Evolutionary conservation across 2,888 invertebrate genomes (phyloP), one percentile per base, ranked within the genome.

Genomic region (Orthosia cruda): DNA sequence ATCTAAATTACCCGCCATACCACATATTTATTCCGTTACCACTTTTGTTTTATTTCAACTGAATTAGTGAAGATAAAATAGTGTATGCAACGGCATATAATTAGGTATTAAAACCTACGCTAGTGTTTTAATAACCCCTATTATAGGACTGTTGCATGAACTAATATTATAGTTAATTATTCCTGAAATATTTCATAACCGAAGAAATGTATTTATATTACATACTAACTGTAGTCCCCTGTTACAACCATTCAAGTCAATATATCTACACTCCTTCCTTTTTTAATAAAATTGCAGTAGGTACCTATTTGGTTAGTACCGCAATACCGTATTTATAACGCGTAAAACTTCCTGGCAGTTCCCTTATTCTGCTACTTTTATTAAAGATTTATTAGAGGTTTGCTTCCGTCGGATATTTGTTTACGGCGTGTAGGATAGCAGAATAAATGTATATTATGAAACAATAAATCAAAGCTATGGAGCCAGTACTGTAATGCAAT

Each of bases 311-410:
- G 50, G 23, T 64, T 64, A n/a, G 26, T 49, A 84, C 75, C n/a
- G n/a, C n/a, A n/a, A n/a, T n/a, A n/a, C n/a, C 70, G 76, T 83
- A 86, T 88, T 82, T 83, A 87, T 84, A 79, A 84, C 73, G 74
- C 81, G 82, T 84, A 75, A 83, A 86, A 87, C 83, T 85, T 83
- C 72, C 76, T 77, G 81, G 82, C 77, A 84, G 79, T 82, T 84
- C 78, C 87, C 88, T 87, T 85, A 81, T 83, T 84, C 74, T 64
- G 65, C 82, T 81, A 79, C 72, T 86, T 89, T 85, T 84, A 87
- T 87, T 74, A 79, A 87, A 88, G 89, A 91, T 91, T 91, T 91
- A 91, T 91, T 86, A 78, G 81, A 76, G 80, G 84, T 83, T 88
- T 83, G 81, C 71, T 81, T 80, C 81, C 77, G 87, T 87, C 84